Percentiles rank a stretch among this genome's conserved stretches.
Conservation (phyloP, 2,888 invertebrate species). For the Athripsodes cinereus region DNA sequence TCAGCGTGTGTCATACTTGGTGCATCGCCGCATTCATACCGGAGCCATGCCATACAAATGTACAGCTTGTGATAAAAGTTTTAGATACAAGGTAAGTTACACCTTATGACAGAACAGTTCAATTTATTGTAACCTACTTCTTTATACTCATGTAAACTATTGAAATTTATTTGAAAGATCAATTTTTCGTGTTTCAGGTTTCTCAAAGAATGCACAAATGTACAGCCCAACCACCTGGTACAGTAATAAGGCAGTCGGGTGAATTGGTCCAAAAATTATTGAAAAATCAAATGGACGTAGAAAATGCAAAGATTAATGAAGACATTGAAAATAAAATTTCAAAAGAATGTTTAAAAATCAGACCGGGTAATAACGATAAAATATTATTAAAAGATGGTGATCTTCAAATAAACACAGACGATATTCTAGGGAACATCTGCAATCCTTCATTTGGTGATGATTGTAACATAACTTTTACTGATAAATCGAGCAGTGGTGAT, state of each 20-base stretch:
- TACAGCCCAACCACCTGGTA: conserved; percentile 55
- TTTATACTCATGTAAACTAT: background rate
- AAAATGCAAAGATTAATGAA: conserved; percentile 12
- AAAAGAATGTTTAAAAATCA: background rate
- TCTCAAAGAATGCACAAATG: conserved; percentile 82
- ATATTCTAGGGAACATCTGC: conserved; percentile 5
- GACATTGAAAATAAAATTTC: background rate
- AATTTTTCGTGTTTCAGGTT: conserved; percentile 45
- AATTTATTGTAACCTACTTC: background rate
- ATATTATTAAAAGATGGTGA: too few species aligned
- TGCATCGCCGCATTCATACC: conserved; percentile 77
- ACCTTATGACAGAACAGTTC: conserved; percentile 5
- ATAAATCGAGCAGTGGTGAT: conserved; percentile 28
- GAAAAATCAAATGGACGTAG: conserved; percentile 36
- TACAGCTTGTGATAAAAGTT: conserved; percentile 71
- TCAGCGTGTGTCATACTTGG: conserved; percentile 78
- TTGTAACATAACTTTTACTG: background rate
- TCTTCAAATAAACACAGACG: background rate
- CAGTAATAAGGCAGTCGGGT: conserved; percentile 46
- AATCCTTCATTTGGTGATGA: conserved; percentile 35
- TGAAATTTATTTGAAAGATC: conserved; percentile 10
- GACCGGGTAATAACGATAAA: background rate
- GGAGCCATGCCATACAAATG: conserved; percentile 85
- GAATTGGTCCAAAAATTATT: conserved; percentile 48
- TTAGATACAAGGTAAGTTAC: conserved; percentile 66